Conservation (phyloP, 2,888 invertebrate species). For the Erannis defoliaria region DNA sequence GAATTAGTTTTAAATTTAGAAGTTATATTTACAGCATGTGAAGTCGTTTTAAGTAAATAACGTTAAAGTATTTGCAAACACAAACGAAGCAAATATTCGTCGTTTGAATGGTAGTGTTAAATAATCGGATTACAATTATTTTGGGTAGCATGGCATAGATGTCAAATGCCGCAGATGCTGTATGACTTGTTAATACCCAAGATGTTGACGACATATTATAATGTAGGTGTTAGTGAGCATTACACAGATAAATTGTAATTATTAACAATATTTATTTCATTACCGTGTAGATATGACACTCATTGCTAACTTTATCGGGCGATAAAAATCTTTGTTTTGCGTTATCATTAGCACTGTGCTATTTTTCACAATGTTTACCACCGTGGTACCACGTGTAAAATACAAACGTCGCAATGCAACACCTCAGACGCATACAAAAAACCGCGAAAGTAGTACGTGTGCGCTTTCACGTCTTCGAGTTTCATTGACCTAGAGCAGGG, state of each 20-base stretch:
- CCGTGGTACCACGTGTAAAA: background rate
- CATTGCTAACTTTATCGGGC: conserved; percentile 19
- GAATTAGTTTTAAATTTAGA: background rate
- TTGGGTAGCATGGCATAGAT: conserved; percentile 24
- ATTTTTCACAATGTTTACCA: background rate
- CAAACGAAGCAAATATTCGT: conserved; percentile 35
- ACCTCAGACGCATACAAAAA: background rate
- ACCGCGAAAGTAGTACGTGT: background rate
- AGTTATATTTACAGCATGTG: background rate
- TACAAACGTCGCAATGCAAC: background rate
- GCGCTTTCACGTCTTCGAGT: background rate
- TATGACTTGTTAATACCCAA: conserved; percentile 38
- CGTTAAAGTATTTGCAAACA: conserved; percentile 18
- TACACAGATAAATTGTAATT: conserved; percentile 23
- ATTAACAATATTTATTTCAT: conserved; percentile 29
- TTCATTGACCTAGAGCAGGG: no score
- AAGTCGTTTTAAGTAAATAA: conserved; percentile 16
- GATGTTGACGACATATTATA: conserved; percentile 37
- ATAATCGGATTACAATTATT: conserved; percentile 31
- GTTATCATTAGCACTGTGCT: background rate
- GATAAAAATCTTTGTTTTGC: conserved; percentile 5
- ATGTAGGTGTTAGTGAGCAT: conserved; percentile 42
- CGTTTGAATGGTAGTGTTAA: conserved; percentile 25
- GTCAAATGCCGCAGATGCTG: conserved; percentile 32
- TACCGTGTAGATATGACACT: conserved; percentile 48